Percentiles rank a stretch among this genome's conserved stretches.
phyloP scores from a whole-genome alignment of 2,888 invertebrate species.

The Biston stratarius region DNA sequence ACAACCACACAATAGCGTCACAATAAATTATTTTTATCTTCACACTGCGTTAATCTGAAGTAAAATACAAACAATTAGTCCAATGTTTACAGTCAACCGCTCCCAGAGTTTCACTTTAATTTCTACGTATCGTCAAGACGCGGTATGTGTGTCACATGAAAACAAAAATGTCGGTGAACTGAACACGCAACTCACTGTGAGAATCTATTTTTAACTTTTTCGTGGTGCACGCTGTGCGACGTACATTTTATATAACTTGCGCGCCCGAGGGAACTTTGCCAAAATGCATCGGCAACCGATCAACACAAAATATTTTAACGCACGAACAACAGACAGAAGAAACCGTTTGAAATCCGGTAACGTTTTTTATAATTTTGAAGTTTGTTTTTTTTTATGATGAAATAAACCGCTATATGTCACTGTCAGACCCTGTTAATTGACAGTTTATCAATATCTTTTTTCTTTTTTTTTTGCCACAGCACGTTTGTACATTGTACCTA shows the following conservation, averaged over 20 bases:
- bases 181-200: constrained; percentile 78
- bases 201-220: constrained; percentile 82
- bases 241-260: constrained; percentile 78
- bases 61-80: constrained; percentile 64
- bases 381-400: neutral
- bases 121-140: constrained; percentile 70
- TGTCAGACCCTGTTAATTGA: neutral
- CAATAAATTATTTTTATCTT: constrained; percentile 43
- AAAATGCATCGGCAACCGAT: constrained; percentile 63
- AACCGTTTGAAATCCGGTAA: constrained; percentile 79
- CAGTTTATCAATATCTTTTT: neutral
- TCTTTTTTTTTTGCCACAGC: neutral
- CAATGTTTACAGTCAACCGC: constrained; percentile 76
- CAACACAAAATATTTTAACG: constrained; percentile 40
- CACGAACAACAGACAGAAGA: constrained; percentile 32
- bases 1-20: constrained; percentile 37
- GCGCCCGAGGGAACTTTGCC: constrained; percentile 81
- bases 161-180: constrained; percentile 78
- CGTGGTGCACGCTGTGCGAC: constrained; percentile 69
- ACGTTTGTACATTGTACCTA: neutral
- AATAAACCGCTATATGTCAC: constrained; percentile 61
- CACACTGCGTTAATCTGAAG: constrained; percentile 57
- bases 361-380: constrained; percentile 63
- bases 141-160: constrained; percentile 80
- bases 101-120: constrained; percentile 79